Base-by-base conservation (phyloP, 1,140 invertebrate species). In the Brachystomella parvula region DNA sequence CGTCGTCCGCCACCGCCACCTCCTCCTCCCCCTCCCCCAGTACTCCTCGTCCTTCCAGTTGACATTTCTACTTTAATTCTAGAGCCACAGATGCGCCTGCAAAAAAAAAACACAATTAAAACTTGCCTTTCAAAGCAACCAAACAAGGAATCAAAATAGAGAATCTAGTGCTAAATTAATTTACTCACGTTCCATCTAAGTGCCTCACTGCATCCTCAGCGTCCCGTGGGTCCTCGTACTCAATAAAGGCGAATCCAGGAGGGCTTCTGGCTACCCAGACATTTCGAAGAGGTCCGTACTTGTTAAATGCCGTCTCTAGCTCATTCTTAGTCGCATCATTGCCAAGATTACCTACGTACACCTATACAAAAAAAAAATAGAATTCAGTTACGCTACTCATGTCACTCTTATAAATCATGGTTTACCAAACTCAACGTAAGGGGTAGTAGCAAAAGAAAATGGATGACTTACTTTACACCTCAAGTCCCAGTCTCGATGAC, bases 151-250 rank as follows among this genome's bases (percentile, higher is more conserved):
- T 32, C 31, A 57, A 29, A n/a, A n/a, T n/a, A n/a, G n/a, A n/a
- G n/a, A n/a, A n/a, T n/a, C n/a, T n/a, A 9, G n/a, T 12, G 53
- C n/a, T 19, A 32, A 32, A 30, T 35, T 60, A 26, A 53, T 26
- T 1, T 61, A 61, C 89, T 85, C 82, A 92, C 88, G 89, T 90
- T 83, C 95, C 95, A 82, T 98, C 94, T 65, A 98, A 80, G 56
- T 87, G 92, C 74, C 90, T 81, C 19, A 95, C 93, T 60, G 95
- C 90, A 81, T 99, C 96, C 79, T 96, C 93, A 17, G 96, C 96
- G 81, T 99, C 96, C 69, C 95, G 83, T 3, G 90, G 85, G 78
- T 98, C 96, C 81, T 98, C 96, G 81, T 93, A 99, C 81, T 99
- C 96, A 24, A 99, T 80, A 77, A 87, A 87, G 6, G 85, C 86